Base-by-base conservation (phyloP, 1,140 invertebrate species). In the Ptiloglossa arizonensis region DNA sequence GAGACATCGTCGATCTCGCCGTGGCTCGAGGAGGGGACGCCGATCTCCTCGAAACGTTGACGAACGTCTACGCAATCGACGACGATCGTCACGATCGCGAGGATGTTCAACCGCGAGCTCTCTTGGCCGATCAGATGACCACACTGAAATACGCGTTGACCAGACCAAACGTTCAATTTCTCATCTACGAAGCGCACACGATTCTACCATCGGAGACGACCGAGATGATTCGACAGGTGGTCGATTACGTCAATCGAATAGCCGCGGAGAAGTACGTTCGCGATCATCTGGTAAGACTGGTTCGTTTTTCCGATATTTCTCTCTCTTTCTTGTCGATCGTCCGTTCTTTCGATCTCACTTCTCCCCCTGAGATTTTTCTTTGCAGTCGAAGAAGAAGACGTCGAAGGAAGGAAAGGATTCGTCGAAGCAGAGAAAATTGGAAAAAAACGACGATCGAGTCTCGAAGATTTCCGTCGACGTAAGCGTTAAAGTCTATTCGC, bases 1-100 rank as follows among this genome's bases (percentile, higher is more conserved):
- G 92, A 0, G 96, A 96, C 88, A 94, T 96, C 1, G 96, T 96
- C 6, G 96, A 96, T 84, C 89, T 96, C 57, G 95, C 86, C 1
- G 87, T 92, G 9, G 91, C 91, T 4, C 87, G 90, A 19, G 89
- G 83, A 5, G 90, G 90, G n/a, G 89, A 92, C 32, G 74, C 78
- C 0, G 44, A 59, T 1, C 82, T 92, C 8, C 71, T 93, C 1
- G 89, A 92, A 81, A 80, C 87, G 0, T 63, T 92, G 27, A 91
- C 88, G 0, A 86, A 64, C 27, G 41, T 54, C 5, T 35, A 29
- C 11, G 27, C 44, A 17, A 57, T 72, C 8, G 38, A 13, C 22
- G 69, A 83, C 4, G 77, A 81, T 2, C 71, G 82, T 44, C 46
- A 41, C 24, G 13, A 46, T n/a, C 54, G 44, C 1, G 81, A 73